phyloP scores from a whole-genome alignment of 2,113 vertebrate species.

The Psilopogon haemacephalus region DNA sequence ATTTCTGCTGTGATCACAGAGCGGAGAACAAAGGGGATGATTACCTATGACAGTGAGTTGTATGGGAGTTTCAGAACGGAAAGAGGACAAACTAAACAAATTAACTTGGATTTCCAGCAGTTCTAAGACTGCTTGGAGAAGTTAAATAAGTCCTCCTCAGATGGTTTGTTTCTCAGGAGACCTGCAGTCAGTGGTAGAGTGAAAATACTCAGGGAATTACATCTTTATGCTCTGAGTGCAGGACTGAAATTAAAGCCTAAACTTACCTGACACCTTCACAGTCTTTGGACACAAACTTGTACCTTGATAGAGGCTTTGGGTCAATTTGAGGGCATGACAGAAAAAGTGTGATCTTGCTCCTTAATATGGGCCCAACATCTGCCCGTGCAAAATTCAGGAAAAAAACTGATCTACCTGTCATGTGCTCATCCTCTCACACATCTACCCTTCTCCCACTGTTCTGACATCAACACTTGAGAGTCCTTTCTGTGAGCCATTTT shows the following conservation, averaged over 20 bases:
- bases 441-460: not conserved
- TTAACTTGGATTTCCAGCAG: not conserved
- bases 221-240: not conserved
- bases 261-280: not conserved
- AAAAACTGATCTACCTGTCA: not conserved
- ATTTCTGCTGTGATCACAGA: not conserved
- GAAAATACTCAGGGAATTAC: not conserved
- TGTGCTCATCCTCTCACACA: not conserved
- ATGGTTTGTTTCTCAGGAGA: not conserved
- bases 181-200: not conserved
- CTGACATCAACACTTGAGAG: not conserved
- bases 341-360: not conserved
- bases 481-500: not conserved
- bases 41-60: not conserved
- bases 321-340: not conserved
- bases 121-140: not conserved
- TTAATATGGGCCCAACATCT: accelerated
- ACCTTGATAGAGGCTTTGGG: not conserved
- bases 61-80: not conserved
- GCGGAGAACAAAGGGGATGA: not conserved
- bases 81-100: not conserved
- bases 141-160: not conserved
- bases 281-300: not conserved
- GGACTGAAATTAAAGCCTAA: not conserved
- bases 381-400: not conserved